Percentiles rank a stretch among this genome's conserved stretches.
Evolutionary conservation across 2,113 vertebrate species (phyloP).

Genomic region (Clarias magur): DNA sequence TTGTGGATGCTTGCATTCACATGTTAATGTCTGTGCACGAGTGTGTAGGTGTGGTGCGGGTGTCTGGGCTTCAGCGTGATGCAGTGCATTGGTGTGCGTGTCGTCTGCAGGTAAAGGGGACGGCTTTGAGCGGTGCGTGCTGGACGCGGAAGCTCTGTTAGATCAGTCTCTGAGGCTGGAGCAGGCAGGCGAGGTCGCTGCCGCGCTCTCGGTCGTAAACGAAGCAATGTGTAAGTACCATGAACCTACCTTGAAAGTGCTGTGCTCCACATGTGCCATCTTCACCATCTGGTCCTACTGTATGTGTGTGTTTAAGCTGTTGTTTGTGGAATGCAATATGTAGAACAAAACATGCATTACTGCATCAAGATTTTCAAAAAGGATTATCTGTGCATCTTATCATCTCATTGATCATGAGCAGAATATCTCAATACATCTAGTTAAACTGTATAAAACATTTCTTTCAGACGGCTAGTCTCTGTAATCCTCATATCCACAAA

Average conservation of each 20-base stretch:
- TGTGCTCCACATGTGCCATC: neutral
- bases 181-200: conserved; percentile 88
- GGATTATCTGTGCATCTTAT: neutral
- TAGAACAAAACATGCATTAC: neutral
- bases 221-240: conserved; percentile 96
- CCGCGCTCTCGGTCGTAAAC: conserved; percentile 91
- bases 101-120: conserved; percentile 88
- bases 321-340: neutral
- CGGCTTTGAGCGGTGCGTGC: conserved; percentile 85
- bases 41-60: conserved; percentile 25
- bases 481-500: neutral
- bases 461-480: neutral
- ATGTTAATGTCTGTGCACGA: neutral
- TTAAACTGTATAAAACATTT: neutral
- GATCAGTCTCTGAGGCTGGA: conserved; percentile 92
- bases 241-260: conserved; percentile 54
- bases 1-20: neutral
- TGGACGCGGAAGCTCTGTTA: conserved; percentile 90
- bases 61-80: conserved; percentile 26
- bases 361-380: neutral
- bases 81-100: conserved; percentile 47
- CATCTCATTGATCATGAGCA: neutral
- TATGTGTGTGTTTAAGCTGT: neutral
- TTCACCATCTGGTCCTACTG: neutral
- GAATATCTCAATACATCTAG: too few relatives aligned